Percentiles rank a stretch among this genome's conserved stretches.
Evolutionary conservation across 2,113 vertebrate species (phyloP).

Genomic region (Pachyramphus minor): DNA sequence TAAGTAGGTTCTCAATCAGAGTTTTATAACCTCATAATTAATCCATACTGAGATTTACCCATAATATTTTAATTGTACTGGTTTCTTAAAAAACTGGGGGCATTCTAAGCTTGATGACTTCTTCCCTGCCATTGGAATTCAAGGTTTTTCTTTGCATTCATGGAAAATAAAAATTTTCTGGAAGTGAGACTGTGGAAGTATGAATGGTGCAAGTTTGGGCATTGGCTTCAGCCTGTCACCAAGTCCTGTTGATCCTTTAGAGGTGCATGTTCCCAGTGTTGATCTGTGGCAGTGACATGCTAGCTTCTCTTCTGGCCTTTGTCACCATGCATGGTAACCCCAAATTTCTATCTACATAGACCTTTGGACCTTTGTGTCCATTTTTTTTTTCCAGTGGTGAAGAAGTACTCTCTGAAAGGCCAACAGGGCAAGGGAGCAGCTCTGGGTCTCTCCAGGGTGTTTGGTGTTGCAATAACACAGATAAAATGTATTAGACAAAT

Average conservation of each 20-base stretch:
- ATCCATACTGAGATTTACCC: neutral
- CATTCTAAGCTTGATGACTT: neutral
- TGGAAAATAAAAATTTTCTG: neutral
- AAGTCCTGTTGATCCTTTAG: neutral
- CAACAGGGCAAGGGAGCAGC: neutral
- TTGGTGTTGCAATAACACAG: neutral
- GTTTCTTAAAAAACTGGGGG: neutral
- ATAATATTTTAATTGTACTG: neutral
- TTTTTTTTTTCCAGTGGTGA: neutral
- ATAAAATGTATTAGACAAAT: neutral
- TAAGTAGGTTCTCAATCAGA: neutral
- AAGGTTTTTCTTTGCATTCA: neutral
- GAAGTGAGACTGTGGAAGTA: neutral
- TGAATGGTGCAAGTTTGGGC: neutral
- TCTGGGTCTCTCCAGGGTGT: neutral
- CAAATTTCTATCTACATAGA: neutral
- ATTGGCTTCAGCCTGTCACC: neutral
- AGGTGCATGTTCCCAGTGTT: accelerated
- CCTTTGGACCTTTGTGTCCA: neutral
- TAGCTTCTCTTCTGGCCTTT: neutral
- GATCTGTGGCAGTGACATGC: neutral
- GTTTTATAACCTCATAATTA: neutral
- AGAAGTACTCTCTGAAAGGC: neutral
- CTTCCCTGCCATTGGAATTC: neutral
- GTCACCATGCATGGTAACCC: neutral